These are phyloP conservation scores for Sycophila sp. DNA, from an alignment of 1,140 invertebrate genomes.

Conservation along the genomic window DNA sequence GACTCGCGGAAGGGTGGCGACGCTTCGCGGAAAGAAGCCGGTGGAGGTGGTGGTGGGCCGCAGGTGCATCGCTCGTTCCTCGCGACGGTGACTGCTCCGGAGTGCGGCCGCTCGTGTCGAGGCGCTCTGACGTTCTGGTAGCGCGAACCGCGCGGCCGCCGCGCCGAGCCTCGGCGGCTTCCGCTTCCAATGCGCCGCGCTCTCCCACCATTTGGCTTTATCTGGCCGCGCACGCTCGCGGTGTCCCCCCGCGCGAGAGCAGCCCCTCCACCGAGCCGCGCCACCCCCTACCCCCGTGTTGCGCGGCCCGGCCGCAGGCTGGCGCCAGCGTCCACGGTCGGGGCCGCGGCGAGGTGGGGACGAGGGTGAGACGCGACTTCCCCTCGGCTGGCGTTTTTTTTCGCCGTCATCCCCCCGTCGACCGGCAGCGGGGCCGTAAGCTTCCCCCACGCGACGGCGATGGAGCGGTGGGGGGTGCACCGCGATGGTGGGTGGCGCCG, in stretches of 20 bases:
- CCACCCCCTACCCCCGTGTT: neutral
- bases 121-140: slow-evolving; percentile 32
- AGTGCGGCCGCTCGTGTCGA: slow-evolving; percentile 23
- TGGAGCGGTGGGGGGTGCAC: neutral
- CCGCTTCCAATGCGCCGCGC: slow-evolving; percentile 14
- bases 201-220: slow-evolving; percentile 35
- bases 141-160: neutral
- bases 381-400: neutral
- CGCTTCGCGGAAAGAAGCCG: slow-evolving; percentile 32
- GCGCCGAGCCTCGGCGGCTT: slow-evolving; percentile 9
- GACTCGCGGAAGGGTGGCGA: neutral
- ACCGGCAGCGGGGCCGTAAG: neutral
- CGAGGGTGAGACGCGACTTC: neutral
- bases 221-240: slow-evolving; percentile 25
- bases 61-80: neutral
- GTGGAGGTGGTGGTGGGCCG: neutral
- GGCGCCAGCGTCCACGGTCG: neutral
- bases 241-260: neutral
- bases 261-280: neutral
- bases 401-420: neutral
- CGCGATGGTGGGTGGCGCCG: neutral
- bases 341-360: neutral
- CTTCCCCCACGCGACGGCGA: neutral
- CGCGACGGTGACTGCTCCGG: neutral
- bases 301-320: neutral